These are phyloP conservation scores for Pherbina coryleti DNA, from an alignment of 2,888 invertebrate genomes.

Conservation along the genomic window DNA sequence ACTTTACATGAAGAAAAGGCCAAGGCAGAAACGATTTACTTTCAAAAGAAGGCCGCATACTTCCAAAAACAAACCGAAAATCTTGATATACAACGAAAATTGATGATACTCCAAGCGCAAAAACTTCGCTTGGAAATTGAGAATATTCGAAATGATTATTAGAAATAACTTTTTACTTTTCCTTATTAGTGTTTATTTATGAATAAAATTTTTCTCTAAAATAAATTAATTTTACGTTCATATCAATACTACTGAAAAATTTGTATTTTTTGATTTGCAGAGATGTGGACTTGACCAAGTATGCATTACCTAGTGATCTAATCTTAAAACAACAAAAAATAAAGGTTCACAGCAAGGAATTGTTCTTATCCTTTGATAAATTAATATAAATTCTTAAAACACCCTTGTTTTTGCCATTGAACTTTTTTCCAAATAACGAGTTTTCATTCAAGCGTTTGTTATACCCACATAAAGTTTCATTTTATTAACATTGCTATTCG, in stretches of 20 bases:
- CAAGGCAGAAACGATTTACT: slow-evolving; percentile 46
- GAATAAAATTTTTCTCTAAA: not conserved
- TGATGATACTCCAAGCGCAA: slow-evolving; percentile 48
- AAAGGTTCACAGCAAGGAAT: not conserved
- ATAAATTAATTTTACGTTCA: not conserved
- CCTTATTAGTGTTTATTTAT: not conserved
- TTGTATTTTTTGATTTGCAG: not conserved
- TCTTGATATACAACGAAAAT: slow-evolving; percentile 44
- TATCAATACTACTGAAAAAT: not conserved
- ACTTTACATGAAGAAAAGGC: slow-evolving; percentile 36
- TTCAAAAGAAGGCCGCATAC: slow-evolving; percentile 46
- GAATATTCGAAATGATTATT: slow-evolving; percentile 40
- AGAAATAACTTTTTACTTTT: not conserved
- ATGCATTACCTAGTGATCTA: no score
- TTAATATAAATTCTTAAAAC: no score
- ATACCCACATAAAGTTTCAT: not conserved
- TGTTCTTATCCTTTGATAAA: no score
- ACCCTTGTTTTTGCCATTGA: not conserved
- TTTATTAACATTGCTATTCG: not conserved
- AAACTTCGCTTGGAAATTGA: slow-evolving; percentile 50
- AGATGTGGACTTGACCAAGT: not conserved
- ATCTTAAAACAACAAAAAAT: no score
- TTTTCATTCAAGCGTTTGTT: not conserved
- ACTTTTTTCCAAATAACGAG: not conserved
- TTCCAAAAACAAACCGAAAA: slow-evolving; percentile 47